These are phyloP conservation scores for Macrosteles quadrilineatus DNA, from an alignment of 1,140 invertebrate genomes.

Conservation along the genomic window DNA sequence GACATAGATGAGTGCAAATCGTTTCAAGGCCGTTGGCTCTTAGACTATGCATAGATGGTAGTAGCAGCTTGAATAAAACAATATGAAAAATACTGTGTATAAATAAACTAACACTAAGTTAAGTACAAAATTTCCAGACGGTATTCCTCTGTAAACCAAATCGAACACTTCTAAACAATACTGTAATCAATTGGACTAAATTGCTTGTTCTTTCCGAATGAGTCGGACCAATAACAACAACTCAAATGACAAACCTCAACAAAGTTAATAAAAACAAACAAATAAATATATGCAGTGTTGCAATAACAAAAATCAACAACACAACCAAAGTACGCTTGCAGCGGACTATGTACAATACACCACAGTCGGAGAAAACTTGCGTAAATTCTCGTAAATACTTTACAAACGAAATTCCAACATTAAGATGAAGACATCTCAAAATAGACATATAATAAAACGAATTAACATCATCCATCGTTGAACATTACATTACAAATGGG, in stretches of 20 bases:
- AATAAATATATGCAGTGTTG: constrained; percentile 11
- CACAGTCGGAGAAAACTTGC: neutral
- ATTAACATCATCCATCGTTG: neutral
- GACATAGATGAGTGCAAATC: too few relatives aligned
- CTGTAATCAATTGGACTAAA: too few relatives aligned
- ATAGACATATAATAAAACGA: neutral
- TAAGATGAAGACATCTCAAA: neutral
- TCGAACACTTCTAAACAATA: too few relatives aligned
- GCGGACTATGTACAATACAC: neutral
- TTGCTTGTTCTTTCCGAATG: too few relatives aligned
- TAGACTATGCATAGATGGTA: too few relatives aligned
- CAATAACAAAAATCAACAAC: constrained; percentile 16
- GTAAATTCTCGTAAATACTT: neutral
- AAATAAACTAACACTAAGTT: too few relatives aligned
- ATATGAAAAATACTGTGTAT: too few relatives aligned
- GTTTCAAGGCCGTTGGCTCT: too few relatives aligned
- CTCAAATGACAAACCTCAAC: neutral
- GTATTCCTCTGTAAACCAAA: too few relatives aligned
- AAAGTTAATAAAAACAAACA: constrained; percentile 10
- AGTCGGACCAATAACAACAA: too few relatives aligned
- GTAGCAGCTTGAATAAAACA: too few relatives aligned
- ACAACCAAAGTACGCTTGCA: neutral
- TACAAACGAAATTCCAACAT: constrained; percentile 14
- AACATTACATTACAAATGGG: neutral
- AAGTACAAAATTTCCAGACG: too few relatives aligned